A percentile compares a stretch with the other conserved stretches of the same genome.
Evolutionary conservation across 2,113 vertebrate species (phyloP).

Genomic region (Pycnonotus jocosus): DNA sequence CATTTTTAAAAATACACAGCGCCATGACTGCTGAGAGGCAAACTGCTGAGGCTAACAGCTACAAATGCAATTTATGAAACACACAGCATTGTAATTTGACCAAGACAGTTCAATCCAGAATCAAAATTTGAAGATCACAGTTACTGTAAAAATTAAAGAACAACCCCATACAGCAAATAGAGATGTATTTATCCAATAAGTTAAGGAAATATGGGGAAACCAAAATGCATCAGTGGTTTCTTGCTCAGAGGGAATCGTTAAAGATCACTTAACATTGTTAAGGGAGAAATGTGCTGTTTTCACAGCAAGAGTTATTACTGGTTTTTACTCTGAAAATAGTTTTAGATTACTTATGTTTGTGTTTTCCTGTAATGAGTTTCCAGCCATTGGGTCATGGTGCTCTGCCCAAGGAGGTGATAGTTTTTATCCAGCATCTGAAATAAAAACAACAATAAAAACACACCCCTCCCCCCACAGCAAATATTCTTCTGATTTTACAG

Average conservation of each 20-base stretch:
- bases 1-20: slow-evolving; percentile 7
- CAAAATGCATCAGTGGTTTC: background rate
- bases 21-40: background rate
- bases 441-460: background rate
- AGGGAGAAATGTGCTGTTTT: background rate
- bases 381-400: background rate
- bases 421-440: background rate
- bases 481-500: background rate
- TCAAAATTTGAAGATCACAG: background rate
- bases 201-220: background rate
- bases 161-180: background rate
- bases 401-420: background rate
- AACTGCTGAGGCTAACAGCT: background rate
- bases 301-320: background rate
- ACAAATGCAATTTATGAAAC: slow-evolving; percentile 33
- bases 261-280: background rate
- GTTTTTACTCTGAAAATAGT: background rate
- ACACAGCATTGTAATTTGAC: background rate
- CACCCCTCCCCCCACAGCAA: rapidly evolving
- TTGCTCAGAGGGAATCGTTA: background rate
- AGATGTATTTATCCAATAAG: background rate
- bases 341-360: background rate
- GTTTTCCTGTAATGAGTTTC: background rate
- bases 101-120: background rate
- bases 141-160: slow-evolving; percentile 4